A percentile compares a stretch with the other conserved stretches of the same genome.
Evolutionary conservation across 2,888 invertebrate genomes (phyloP).

Genomic region (Drosophila lacicola): DNA sequence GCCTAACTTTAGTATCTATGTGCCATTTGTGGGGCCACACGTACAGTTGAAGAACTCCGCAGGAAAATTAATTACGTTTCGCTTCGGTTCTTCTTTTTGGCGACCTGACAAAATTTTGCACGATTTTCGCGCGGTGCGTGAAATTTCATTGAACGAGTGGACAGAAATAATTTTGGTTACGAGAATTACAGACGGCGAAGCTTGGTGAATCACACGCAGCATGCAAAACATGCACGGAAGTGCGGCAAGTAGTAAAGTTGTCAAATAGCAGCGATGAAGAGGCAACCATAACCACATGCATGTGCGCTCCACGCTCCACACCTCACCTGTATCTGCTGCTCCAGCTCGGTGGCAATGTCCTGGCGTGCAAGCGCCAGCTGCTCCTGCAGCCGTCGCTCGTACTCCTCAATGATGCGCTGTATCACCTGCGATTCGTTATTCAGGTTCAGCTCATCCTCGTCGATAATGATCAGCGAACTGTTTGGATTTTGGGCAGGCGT

Average conservation of each 20-base stretch:
- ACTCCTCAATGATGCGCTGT: conserved; percentile 85
- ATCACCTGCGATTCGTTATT: conserved; percentile 84
- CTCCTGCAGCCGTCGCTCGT: conserved; percentile 87
- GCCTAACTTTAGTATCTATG: neutral
- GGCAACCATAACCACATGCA: conserved; percentile 12
- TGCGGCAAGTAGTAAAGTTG: conserved; percentile 1
- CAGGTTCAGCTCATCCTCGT: conserved; percentile 83
- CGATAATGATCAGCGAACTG: conserved; percentile 82
- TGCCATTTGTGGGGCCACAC: conserved; percentile 30
- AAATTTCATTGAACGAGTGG: conserved; percentile 32
- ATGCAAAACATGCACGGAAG: conserved; percentile 23
- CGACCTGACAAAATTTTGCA: conserved; percentile 55
- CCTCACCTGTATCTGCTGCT: conserved; percentile 91
- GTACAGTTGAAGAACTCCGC: conserved; percentile 21
- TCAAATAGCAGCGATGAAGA: conserved; percentile 1
- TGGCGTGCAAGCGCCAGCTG: conserved; percentile 88
- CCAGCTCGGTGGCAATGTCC: conserved; percentile 89
- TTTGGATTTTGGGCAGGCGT: conserved; percentile 48
- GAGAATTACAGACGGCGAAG: conserved; percentile 6
- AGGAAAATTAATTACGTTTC: conserved; percentile 18
- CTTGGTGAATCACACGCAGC: conserved; percentile 60
- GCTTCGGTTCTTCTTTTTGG: conserved; percentile 44
- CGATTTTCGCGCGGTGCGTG: conserved; percentile 28
- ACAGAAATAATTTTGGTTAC: conserved; percentile 42
- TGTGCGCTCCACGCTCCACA: conserved; percentile 8